Conservation (phyloP, 2,113 vertebrate genomes). For the Petrocephalus zakoni region DNA sequence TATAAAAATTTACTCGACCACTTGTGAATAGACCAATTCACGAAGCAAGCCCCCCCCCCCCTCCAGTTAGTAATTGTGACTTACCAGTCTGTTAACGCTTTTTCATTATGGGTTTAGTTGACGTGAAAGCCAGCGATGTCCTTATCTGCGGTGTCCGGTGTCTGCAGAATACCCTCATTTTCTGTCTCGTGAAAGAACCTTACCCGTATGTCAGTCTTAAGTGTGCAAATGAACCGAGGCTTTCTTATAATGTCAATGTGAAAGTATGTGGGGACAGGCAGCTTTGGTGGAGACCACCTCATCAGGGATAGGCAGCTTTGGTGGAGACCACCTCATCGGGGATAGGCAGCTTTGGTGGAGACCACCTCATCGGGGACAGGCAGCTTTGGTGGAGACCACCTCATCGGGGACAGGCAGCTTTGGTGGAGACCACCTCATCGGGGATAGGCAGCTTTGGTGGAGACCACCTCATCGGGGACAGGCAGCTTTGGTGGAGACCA, state of each 20-base stretch:
- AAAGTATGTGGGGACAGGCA: background rate
- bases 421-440: too few species aligned
- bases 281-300: background rate
- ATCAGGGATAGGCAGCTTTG: too few species aligned
- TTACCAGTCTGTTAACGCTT: background rate
- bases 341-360: too few species aligned
- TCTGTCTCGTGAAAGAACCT: background rate
- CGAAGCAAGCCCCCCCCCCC: background rate
- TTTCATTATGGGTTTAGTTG: background rate
- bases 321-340: too few species aligned
- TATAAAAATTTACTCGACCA: background rate
- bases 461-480: too few species aligned
- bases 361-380: too few species aligned
- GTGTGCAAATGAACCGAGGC: background rate
- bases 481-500: too few species aligned
- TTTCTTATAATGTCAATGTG: background rate
- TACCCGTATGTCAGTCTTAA: background rate
- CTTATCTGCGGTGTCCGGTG: background rate
- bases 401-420: too few species aligned
- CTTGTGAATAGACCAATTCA: slow-evolving; percentile 8
- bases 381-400: too few species aligned
- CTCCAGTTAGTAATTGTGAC: background rate
- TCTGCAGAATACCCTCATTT: background rate
- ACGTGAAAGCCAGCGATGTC: background rate
- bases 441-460: too few species aligned